Conservation (phyloP, 1,140 invertebrate species). For the Ceratitis capitata region DNA sequence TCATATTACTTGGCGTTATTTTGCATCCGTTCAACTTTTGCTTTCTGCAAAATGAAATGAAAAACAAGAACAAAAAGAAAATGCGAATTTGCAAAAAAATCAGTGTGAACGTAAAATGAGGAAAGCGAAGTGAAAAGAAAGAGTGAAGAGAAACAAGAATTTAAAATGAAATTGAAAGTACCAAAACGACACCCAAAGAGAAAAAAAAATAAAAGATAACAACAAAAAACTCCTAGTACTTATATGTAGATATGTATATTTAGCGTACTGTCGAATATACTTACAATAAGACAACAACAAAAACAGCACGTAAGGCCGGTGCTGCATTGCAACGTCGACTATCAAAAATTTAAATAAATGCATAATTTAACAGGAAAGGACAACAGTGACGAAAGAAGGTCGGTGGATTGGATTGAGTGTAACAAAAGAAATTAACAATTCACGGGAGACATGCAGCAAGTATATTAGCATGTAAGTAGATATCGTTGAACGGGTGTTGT, state of each 20-base stretch:
- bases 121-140: not conserved
- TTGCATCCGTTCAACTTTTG: not conserved
- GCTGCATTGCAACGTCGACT: not conserved
- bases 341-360: conserved; percentile 37
- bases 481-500: not conserved
- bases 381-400: conserved; percentile 28
- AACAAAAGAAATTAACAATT: conserved; percentile 36
- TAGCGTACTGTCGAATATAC: not conserved
- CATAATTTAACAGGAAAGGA: conserved; percentile 30
- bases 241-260: too few species aligned
- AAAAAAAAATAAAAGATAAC: not conserved
- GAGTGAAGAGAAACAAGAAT: not conserved
- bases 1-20: not conserved
- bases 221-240: not conserved
- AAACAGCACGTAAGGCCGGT: not conserved
- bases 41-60: not conserved
- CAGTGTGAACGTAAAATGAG: not conserved
- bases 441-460: not conserved
- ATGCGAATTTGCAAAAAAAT: too few species aligned
- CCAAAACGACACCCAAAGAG: conserved; percentile 16
- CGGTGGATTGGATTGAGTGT: conserved; percentile 12
- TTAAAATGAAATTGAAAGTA: conserved; percentile 17
- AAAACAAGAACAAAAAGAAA: not conserved
- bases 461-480: not conserved
- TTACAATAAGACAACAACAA: not conserved